Evolutionary conservation across 2,888 invertebrate genomes (phyloP).

Genomic region (Lasius platythorax): DNA sequence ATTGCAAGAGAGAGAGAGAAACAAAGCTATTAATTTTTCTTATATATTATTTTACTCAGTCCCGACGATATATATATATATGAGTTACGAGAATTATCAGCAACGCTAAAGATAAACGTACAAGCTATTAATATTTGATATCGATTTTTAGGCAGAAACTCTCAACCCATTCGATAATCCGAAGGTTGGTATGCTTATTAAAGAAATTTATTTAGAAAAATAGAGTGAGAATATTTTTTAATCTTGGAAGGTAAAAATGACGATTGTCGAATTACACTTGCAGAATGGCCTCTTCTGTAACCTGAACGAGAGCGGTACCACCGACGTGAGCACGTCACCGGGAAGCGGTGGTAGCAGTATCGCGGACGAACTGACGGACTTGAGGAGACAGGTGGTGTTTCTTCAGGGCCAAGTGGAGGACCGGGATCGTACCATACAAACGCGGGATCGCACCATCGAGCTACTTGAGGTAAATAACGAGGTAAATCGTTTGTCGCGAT

Average conservation of each 20-base stretch:
- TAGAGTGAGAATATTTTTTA: slow-evolving; percentile 4
- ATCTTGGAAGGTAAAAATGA: slow-evolving; percentile 3
- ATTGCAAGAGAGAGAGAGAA: not conserved
- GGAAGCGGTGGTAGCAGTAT: slow-evolving; percentile 80
- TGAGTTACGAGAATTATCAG: slow-evolving; percentile 3
- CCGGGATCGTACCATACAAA: slow-evolving; percentile 93
- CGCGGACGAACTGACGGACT: slow-evolving; percentile 90
- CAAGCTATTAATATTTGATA: slow-evolving; percentile 11
- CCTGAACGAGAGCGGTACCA: slow-evolving; percentile 85
- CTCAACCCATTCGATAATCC: slow-evolving; percentile 94
- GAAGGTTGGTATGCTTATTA: slow-evolving; percentile 79
- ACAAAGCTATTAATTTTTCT: not conserved
- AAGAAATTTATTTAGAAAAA: not conserved
- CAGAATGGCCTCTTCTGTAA: slow-evolving; percentile 90
- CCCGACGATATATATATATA: not conserved
- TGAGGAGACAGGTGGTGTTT: slow-evolving; percentile 93
- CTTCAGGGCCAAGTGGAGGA: slow-evolving; percentile 96
- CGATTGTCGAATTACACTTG: not conserved
- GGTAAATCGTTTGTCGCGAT: slow-evolving; percentile 38
- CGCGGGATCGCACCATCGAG: slow-evolving; percentile 92
- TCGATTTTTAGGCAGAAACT: slow-evolving; percentile 91
- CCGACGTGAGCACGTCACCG: slow-evolving; percentile 86
- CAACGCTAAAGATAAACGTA: not conserved
- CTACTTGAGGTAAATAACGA: slow-evolving; percentile 88
- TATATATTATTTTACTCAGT: slow-evolving; percentile 15